Percentiles rank a stretch among this genome's conserved stretches.
phyloP scores from a whole-genome alignment of 2,797 vertebrate species.

The Heterohyrax brucei region DNA sequence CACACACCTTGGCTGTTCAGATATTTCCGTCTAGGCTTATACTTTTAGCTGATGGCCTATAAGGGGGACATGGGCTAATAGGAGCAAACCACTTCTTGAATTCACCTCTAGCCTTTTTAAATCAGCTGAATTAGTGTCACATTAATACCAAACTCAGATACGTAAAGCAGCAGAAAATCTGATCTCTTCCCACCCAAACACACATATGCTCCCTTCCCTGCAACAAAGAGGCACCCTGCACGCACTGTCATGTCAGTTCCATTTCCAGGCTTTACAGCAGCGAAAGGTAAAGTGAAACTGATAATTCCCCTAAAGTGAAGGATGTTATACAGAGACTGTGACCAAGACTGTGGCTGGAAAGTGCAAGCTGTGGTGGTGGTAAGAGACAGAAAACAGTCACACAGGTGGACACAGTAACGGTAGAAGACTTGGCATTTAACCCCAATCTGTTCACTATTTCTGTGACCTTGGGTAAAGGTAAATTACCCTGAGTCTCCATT shows the following conservation, averaged over 20 bases:
- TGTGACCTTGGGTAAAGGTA: background rate
- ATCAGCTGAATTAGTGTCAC: background rate
- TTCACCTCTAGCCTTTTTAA: constrained; percentile 55
- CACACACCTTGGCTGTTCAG: background rate
- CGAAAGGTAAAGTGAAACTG: constrained; percentile 42
- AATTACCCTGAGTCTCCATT: background rate
- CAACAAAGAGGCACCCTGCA: background rate
- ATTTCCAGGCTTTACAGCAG: background rate
- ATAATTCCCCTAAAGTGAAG: background rate
- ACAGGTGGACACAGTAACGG: background rate
- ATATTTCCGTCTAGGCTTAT: background rate
- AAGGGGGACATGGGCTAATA: background rate
- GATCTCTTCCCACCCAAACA: constrained; percentile 27
- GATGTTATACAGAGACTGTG: background rate
- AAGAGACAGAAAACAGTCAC: background rate
- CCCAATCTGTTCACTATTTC: background rate
- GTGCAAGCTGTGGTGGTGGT: background rate
- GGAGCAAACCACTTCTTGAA: constrained; percentile 38
- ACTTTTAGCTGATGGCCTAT: background rate
- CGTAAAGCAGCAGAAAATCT: constrained; percentile 10
- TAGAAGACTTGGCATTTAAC: background rate
- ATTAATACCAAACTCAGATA: constrained; percentile 44
- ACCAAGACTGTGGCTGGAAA: background rate
- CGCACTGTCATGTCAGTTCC: constrained; percentile 12
- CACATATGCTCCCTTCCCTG: background rate